These are phyloP conservation scores for Bellardia bayeri DNA, from an alignment of 2,888 invertebrate genomes.

Conservation along the genomic window DNA sequence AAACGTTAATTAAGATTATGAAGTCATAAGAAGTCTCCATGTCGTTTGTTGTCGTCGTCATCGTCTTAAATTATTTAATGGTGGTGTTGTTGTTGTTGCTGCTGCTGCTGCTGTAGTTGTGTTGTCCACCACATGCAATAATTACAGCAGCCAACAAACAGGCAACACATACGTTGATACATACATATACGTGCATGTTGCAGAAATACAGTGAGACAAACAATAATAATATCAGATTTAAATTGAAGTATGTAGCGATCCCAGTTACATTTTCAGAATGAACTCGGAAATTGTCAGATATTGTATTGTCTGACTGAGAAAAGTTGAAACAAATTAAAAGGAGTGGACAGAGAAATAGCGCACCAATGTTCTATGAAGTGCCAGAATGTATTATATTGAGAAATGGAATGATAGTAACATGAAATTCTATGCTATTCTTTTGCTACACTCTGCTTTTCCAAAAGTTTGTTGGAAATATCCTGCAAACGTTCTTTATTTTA, in stretches of 20 bases:
- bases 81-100: slow-evolving; percentile 49
- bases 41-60: slow-evolving; percentile 73
- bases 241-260: slow-evolving; percentile 24
- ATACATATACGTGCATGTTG: not conserved
- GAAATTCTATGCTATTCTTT: too few relatives aligned
- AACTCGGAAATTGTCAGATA: not conserved
- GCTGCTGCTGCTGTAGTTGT: not conserved
- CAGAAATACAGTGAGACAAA: not conserved
- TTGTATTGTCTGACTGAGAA: too few relatives aligned
- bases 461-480: too few relatives aligned
- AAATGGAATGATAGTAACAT: too few relatives aligned
- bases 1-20: slow-evolving; percentile 85
- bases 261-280: slow-evolving; percentile 37
- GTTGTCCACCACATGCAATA: slow-evolving; percentile 56
- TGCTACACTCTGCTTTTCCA: too few relatives aligned
- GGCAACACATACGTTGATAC: slow-evolving; percentile 41
- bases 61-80: slow-evolving; percentile 70
- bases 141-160: slow-evolving; percentile 59
- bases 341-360: too few relatives aligned
- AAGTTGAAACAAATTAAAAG: too few relatives aligned
- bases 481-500: too few relatives aligned
- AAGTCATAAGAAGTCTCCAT: slow-evolving; percentile 82
- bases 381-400: too few relatives aligned
- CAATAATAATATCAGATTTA: slow-evolving; percentile 34
- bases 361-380: too few relatives aligned